Evolutionary conservation across 2,888 invertebrate species (phyloP), one percentile per base, ranked within the genome.

Genomic region (Heteropelma amictum): DNA sequence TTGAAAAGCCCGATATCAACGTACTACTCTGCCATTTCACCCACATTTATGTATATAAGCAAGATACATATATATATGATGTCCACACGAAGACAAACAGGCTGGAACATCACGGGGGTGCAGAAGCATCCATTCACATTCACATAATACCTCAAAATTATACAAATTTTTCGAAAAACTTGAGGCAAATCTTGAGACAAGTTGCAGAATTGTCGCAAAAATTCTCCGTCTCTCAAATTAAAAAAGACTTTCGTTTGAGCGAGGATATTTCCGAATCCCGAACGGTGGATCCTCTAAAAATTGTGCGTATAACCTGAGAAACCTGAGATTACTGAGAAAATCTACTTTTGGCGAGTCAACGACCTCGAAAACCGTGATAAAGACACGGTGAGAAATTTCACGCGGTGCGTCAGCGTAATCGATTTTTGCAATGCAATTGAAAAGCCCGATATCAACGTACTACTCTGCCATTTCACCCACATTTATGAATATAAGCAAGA

Each of bases 41-140:
- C 51, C 30, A 19, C 21, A 45, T 45, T 17, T 28, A 30, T 51
- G 19, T 17, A 30, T 7, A 49, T 14, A 8, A 28, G 23, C 17
- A 51, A 8, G 6, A 4, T 30, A 4, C 17, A 14, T 3, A 14
- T 8, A 14, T 19, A 14, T 42, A 4, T 42, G 8, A 8, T 2
- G 47, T 33, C 23, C 54, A 33, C 38, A 8, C 2, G 8, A 8
- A 10, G 45, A 45, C 45, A n/a, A 12, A 1, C 3, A n/a, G 21
- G 10, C n/a, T 19, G 21, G 8, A 21, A 54, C 54, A 64, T 58
- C 68, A 63, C 68, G 68, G 72, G 77, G 74, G 77, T 65, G 79
- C 71, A 72, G 79, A 56, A 68, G 51, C 61, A 60, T 71, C 79
- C 81, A 83, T 83, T 83, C 82, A 81, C 79, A 68, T n/a, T n/a